phyloP scores from a whole-genome alignment of 2,888 invertebrate species.

The Odontothrips loti region DNA sequence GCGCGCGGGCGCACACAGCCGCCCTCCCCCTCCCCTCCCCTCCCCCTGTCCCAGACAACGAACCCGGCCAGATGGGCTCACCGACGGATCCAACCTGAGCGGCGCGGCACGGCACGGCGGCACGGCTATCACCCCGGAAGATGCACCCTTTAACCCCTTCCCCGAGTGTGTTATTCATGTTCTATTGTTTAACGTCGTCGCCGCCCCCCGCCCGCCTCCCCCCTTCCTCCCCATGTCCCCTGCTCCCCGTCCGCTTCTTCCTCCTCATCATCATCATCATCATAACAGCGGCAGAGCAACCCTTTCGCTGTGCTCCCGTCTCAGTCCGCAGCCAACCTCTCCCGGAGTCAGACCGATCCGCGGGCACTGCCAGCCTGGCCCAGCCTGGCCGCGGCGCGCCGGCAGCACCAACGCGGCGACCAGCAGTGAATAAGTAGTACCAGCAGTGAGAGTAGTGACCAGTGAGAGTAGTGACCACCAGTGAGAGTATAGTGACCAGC shows the following conservation, averaged over 20 bases:
- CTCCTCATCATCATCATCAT: not conserved
- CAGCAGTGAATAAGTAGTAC: too few species aligned
- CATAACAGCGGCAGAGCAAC: too few species aligned
- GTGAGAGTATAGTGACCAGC: too few species aligned
- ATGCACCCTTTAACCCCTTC: conserved; percentile 19
- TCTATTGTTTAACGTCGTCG: conserved; percentile 14
- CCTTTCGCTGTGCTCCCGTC: not conserved
- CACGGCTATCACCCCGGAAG: not conserved
- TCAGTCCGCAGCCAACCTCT: not conserved
- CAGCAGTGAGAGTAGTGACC: too few species aligned
- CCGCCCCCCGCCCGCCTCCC: not conserved
- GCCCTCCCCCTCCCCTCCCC: not conserved
- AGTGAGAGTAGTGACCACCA: too few species aligned
- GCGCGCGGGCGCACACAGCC: not conserved
- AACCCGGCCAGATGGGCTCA: not conserved
- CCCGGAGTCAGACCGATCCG: not conserved
- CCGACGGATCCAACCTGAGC: not conserved
- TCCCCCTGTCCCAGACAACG: not conserved
- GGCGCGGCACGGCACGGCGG: not conserved
- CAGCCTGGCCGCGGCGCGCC: too few species aligned
- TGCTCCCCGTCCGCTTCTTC: not conserved
- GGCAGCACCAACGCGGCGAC: too few species aligned
- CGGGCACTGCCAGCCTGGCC: too few species aligned
- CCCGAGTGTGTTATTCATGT: not conserved
- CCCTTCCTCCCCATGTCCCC: not conserved